Percentiles rank a stretch among this genome's conserved stretches.
Evolutionary conservation across 2,888 invertebrate species (phyloP).

Genomic region (Hydropsyche betteni): DNA sequence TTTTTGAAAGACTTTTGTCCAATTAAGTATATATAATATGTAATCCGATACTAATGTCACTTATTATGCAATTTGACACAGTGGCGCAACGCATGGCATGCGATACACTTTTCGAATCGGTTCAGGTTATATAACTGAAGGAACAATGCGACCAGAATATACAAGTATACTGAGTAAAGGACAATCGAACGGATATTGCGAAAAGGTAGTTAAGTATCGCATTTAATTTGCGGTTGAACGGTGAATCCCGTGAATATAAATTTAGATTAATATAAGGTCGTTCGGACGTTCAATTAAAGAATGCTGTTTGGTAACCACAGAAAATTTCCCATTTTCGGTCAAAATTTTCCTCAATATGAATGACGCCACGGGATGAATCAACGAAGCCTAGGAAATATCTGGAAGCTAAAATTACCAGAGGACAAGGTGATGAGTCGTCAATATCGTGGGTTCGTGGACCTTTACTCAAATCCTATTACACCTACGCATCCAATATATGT

Average conservation of each 20-base stretch:
- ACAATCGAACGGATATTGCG: no score
- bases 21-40: conserved; percentile 18
- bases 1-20: conserved; percentile 27
- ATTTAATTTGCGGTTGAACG: background rate
- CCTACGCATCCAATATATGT: background rate
- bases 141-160: no score
- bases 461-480: background rate
- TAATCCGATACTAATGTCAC: conserved; percentile 25
- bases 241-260: background rate
- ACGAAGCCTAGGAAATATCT: background rate
- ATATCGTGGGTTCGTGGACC: conserved; percentile 3
- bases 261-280: no score
- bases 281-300: background rate
- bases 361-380: conserved; percentile 5
- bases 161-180: no score
- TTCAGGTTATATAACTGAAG: conserved; percentile 2
- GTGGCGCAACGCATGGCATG: background rate
- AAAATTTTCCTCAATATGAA: conserved; percentile 7
- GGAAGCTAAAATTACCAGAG: background rate
- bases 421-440: background rate
- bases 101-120: conserved; percentile 17
- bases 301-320: background rate
- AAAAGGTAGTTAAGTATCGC: no score
- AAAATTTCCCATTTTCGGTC: background rate
- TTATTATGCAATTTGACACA: conserved; percentile 18